Conservation (phyloP, 2,797 vertebrate genomes). For the Ara ararauna region DNA sequence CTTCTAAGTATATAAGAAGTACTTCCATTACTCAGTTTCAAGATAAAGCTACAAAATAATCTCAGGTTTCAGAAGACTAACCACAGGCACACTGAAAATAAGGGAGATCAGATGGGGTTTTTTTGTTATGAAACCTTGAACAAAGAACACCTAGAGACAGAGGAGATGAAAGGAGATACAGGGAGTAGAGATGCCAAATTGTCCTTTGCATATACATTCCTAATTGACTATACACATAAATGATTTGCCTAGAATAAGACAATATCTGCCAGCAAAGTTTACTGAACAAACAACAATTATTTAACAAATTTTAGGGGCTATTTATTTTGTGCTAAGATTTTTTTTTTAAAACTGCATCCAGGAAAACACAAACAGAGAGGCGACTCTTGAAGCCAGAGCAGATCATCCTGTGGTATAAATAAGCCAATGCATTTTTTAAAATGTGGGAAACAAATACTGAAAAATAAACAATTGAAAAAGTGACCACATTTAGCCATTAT, state of each 20-base stretch:
- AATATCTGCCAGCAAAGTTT: slow-evolving; percentile 49
- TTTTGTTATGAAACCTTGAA: not conserved
- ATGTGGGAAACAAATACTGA: not conserved
- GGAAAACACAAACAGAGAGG: not conserved
- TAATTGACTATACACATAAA: not conserved
- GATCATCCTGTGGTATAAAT: not conserved
- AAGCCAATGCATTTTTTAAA: not conserved
- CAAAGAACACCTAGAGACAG: not conserved
- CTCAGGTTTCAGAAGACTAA: not conserved
- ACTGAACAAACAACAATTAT: slow-evolving; percentile 49
- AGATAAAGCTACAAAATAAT: not conserved
- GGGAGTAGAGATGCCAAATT: not conserved
- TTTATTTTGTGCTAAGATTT: slow-evolving; percentile 37
- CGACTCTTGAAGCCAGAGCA: not conserved
- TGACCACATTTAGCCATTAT: not conserved
- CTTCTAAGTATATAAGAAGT: not conserved
- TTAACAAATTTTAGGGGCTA: slow-evolving; percentile 48
- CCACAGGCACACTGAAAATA: not conserved
- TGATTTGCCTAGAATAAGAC: slow-evolving; percentile 17
- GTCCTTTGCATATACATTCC: not conserved
- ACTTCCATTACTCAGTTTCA: not conserved
- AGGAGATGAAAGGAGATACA: not conserved
- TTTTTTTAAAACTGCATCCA: slow-evolving; percentile 39
- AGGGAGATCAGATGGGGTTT: fast-evolving
- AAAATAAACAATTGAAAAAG: not conserved